These are phyloP conservation scores for Lacerta viridis DNA, from an alignment of 2,797 vertebrate genomes.

Conservation along the genomic window DNA sequence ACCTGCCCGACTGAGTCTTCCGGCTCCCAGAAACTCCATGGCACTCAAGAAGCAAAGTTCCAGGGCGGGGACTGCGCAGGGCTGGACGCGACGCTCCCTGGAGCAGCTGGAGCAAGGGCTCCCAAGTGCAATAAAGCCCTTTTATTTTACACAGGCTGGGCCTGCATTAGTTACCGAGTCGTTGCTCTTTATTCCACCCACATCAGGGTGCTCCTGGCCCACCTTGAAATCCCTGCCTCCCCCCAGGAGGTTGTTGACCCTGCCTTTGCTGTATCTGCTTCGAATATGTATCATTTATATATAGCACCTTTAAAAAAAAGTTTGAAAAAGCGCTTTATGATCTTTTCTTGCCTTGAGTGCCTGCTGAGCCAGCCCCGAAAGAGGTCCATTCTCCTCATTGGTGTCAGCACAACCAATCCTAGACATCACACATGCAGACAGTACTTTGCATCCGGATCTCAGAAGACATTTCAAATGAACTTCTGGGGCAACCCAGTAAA, in stretches of 20 bases:
- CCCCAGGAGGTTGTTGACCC: background rate
- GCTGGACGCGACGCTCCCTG: background rate
- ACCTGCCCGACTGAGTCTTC: background rate
- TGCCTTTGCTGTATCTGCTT: background rate
- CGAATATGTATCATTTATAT: constrained; percentile 2
- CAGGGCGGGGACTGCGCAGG: background rate
- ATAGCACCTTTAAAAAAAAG: constrained; percentile 17
- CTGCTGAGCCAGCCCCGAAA: background rate
- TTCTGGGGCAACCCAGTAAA: background rate
- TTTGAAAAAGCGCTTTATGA: background rate
- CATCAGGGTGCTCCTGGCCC: background rate
- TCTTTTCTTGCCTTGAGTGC: background rate
- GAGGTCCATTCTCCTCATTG: background rate
- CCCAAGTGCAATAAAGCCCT: constrained; percentile 36
- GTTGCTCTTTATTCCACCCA: background rate
- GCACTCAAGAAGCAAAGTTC: background rate
- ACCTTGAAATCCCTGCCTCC: background rate
- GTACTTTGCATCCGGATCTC: background rate
- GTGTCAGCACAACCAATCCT: background rate
- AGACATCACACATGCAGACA: background rate
- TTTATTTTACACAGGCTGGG: constrained; percentile 37
- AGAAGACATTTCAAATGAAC: background rate
- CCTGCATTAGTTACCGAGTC: constrained; percentile 21
- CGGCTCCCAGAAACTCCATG: background rate
- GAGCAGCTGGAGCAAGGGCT: background rate